Percentiles rank a stretch among this genome's conserved stretches.
These are phyloP conservation scores for Steinernema hermaphroditum DNA, from an alignment of 2,888 invertebrate species.

Conservation along the genomic window DNA sequence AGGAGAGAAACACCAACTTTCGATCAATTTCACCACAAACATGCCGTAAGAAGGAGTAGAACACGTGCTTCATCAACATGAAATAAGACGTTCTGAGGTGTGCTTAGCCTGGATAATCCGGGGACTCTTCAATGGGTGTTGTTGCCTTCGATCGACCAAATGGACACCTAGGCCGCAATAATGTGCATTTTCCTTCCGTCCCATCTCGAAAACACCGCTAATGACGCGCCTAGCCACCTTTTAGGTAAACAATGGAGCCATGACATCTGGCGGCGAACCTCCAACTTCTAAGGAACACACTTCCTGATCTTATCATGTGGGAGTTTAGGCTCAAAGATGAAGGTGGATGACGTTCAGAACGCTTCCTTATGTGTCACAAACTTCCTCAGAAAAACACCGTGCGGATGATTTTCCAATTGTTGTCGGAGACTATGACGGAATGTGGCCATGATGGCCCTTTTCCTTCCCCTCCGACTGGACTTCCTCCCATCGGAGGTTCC, in stretches of 20 bases:
- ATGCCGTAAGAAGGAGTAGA: not conserved
- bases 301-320: not conserved
- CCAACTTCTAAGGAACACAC: not conserved
- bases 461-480: too few relatives aligned
- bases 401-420: too few relatives aligned
- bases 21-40: constrained; percentile 17
- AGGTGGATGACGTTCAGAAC: too few relatives aligned
- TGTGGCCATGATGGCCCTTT: too few relatives aligned
- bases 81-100: not conserved
- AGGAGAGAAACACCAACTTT: constrained; percentile 2
- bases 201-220: not conserved
- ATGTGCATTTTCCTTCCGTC: too few relatives aligned
- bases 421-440: too few relatives aligned
- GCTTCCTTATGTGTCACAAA: too few relatives aligned
- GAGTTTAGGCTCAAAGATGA: too few relatives aligned
- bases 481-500: too few relatives aligned
- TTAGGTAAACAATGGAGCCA: not conserved
- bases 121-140: constrained; percentile 13
- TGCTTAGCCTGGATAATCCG: not conserved
- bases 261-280: not conserved
- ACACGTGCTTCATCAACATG: not conserved
- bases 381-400: too few relatives aligned
- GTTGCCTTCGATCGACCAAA: not conserved
- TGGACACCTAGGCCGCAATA: not conserved
- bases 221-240: not conserved